Evolutionary conservation across 2,113 vertebrate genomes (phyloP).

Genomic region (Scomber colias): DNA sequence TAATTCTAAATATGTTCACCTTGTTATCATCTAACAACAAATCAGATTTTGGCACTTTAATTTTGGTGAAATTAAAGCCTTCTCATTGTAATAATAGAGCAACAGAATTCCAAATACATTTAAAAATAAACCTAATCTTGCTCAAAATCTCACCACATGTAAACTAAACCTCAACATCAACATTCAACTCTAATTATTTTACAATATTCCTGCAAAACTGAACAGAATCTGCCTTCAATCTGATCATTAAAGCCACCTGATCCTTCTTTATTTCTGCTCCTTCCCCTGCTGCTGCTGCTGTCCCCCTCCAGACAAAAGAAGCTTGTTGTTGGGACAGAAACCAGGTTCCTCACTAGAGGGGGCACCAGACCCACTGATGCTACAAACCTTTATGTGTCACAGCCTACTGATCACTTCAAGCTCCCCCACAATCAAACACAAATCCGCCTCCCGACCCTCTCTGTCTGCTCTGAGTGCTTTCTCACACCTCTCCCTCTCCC

Average conservation of each 20-base stretch:
- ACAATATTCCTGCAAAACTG: not conserved
- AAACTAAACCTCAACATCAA: not conserved
- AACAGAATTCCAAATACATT: not conserved
- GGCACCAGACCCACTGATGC: slow-evolving; percentile 75
- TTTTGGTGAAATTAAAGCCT: not conserved
- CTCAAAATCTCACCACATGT: not conserved
- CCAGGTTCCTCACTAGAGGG: slow-evolving; percentile 83
- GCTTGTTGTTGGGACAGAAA: slow-evolving; percentile 41
- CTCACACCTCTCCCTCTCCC: slow-evolving; percentile 9
- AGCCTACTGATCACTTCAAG: slow-evolving; percentile 43
- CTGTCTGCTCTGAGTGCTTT: not conserved
- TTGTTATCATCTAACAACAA: not conserved
- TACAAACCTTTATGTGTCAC: slow-evolving; percentile 40
- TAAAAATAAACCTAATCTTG: not conserved
- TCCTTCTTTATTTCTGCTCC: not conserved
- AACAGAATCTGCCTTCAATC: not conserved
- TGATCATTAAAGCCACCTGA: slow-evolving; percentile 7
- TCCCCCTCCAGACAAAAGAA: slow-evolving; percentile 77
- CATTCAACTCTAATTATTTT: not conserved
- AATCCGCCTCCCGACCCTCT: not conserved
- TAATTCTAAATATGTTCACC: no score
- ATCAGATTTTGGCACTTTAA: not conserved
- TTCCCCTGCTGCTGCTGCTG: slow-evolving; percentile 1
- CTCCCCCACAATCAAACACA: slow-evolving; percentile 40
- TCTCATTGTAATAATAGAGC: no score